phyloP scores from a whole-genome alignment of 2,888 invertebrate genomes.

The Hydrotaea diabolus region DNA sequence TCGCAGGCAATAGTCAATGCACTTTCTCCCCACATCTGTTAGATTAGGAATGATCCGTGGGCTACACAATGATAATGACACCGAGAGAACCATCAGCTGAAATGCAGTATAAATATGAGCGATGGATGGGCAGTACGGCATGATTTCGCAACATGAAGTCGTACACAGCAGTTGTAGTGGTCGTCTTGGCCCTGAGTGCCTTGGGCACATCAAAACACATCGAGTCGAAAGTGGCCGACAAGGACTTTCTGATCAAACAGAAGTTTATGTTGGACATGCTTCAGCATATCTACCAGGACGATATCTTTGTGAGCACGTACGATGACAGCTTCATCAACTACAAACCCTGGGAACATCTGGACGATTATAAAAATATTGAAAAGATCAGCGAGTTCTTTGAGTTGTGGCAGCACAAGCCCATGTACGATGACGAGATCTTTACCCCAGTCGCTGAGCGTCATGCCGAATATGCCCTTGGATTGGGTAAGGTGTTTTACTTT shows the following conservation, averaged over 20 bases:
- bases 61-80: background rate
- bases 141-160: slow-evolving; percentile 32
- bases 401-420: slow-evolving; percentile 82
- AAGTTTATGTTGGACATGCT: slow-evolving; percentile 82
- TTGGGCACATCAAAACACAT: slow-evolving; percentile 73
- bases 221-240: slow-evolving; percentile 81
- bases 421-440: slow-evolving; percentile 76
- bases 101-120: slow-evolving; percentile 4
- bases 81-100: background rate
- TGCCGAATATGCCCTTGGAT: slow-evolving; percentile 83
- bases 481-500: slow-evolving; percentile 85
- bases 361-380: slow-evolving; percentile 83
- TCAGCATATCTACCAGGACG: slow-evolving; percentile 84
- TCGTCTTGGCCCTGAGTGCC: slow-evolving; percentile 73
- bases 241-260: slow-evolving; percentile 82
- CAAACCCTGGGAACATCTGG: slow-evolving; percentile 83
- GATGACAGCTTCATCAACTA: slow-evolving; percentile 83
- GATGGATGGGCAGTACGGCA: background rate
- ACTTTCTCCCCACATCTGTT: background rate
- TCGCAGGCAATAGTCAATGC: background rate
- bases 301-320: slow-evolving; percentile 75
- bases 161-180: slow-evolving; percentile 55
- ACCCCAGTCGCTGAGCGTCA: slow-evolving; percentile 74
- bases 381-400: slow-evolving; percentile 83
- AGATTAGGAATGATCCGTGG: slow-evolving; percentile 1